phyloP scores from a whole-genome alignment of 1,140 invertebrate species.

The Monomorium pharaonis region DNA sequence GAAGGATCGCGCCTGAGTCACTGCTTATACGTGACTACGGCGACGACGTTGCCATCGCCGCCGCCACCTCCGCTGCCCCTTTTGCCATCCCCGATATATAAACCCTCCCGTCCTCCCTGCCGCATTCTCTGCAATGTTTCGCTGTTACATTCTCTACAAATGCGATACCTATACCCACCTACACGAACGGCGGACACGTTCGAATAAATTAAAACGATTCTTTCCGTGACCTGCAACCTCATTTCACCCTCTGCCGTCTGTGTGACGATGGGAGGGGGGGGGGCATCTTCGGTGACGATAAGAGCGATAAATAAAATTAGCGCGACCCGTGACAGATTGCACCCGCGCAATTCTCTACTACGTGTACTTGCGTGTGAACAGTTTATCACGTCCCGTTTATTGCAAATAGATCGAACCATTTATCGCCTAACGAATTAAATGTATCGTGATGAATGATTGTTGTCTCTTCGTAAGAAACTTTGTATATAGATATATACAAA shows the following conservation, averaged over 20 bases:
- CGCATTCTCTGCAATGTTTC: constrained; percentile 57
- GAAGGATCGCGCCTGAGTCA: constrained; percentile 77
- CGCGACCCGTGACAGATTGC: constrained; percentile 57
- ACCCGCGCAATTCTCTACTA: background rate
- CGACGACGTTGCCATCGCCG: constrained; percentile 44
- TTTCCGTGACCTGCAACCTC: constrained; percentile 59
- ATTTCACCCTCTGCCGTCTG: constrained; percentile 6
- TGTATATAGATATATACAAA: background rate
- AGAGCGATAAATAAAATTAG: constrained; percentile 61
- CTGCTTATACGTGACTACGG: constrained; percentile 83
- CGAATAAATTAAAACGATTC: constrained; percentile 72
- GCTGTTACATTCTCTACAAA: constrained; percentile 59
- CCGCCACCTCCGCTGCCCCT: background rate
- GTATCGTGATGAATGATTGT: background rate
- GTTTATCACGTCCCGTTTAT: constrained; percentile 30
- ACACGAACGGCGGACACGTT: constrained; percentile 46
- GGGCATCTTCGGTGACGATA: constrained; percentile 35
- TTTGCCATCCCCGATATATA: constrained; percentile 34
- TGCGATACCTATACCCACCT: constrained; percentile 52
- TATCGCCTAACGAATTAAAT: constrained; percentile 1
- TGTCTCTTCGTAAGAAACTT: background rate
- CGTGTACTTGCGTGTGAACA: constrained; percentile 23
- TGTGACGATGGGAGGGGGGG: no score
- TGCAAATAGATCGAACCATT: constrained; percentile 24
- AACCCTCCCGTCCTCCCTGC: constrained; percentile 49